A percentile compares a stretch with the other conserved stretches of the same genome.
phyloP scores from a whole-genome alignment of 2,888 invertebrate genomes.

The Drosophila cognata region DNA sequence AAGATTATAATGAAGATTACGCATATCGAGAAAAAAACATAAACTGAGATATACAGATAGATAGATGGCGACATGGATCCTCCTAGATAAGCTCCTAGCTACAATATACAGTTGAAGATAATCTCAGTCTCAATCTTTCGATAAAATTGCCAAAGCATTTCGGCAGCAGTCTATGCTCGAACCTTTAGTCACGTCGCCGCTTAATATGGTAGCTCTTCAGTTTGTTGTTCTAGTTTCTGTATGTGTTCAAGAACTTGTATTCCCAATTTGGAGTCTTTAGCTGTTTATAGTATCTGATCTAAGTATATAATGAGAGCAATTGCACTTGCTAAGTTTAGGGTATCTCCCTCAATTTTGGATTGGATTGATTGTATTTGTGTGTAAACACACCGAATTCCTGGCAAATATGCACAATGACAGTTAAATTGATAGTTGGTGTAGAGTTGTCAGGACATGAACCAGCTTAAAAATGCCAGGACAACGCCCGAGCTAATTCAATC shows the following conservation, averaged over 20 bases:
- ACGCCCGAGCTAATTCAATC: slow-evolving; percentile 58
- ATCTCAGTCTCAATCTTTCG: background rate
- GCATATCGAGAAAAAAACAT: background rate
- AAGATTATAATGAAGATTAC: too few relatives aligned
- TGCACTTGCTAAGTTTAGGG: background rate
- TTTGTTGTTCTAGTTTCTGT: background rate
- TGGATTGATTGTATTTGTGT: background rate
- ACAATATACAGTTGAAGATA: background rate
- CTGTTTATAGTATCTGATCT: background rate
- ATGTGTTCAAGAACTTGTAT: background rate
- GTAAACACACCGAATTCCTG: background rate
- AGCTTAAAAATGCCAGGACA: slow-evolving; percentile 11
- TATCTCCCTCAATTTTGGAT: background rate
- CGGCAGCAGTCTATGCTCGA: background rate
- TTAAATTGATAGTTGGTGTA: background rate
- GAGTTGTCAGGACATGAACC: background rate
- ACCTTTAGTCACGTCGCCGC: background rate
- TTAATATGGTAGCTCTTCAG: background rate
- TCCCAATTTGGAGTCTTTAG: background rate
- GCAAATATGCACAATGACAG: background rate
- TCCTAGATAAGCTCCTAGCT: background rate
- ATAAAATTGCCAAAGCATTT: background rate
- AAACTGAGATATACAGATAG: background rate
- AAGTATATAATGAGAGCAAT: background rate
- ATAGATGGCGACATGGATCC: background rate